A percentile compares a stretch with the other conserved stretches of the same genome.
phyloP scores from a whole-genome alignment of 2,113 vertebrate species.

The Octodon degus region DNA sequence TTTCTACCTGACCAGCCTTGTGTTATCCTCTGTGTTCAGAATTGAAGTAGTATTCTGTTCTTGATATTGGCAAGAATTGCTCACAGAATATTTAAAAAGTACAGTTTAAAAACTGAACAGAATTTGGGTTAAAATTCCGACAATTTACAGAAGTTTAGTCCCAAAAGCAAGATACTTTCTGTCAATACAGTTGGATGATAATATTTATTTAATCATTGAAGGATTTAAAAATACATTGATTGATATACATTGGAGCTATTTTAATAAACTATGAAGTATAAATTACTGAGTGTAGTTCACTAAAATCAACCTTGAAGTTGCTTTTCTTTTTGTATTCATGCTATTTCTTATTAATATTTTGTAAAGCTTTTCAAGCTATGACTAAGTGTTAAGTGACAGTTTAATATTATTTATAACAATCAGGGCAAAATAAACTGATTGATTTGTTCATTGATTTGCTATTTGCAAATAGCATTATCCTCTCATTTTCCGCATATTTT shows the following conservation, averaged over 20 bases:
- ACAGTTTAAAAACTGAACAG: background rate
- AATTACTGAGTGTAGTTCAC: background rate
- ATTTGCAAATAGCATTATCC: background rate
- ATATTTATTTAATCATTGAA: background rate
- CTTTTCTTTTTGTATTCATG: conserved; percentile 33
- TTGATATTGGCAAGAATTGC: background rate
- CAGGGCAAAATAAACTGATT: background rate
- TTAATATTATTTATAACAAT: background rate
- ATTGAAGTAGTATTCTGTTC: background rate
- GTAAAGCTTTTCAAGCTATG: background rate
- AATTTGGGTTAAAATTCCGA: background rate
- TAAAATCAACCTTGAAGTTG: background rate
- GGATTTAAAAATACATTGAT: background rate
- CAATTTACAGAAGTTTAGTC: background rate
- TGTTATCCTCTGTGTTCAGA: background rate
- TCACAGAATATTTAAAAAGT: background rate
- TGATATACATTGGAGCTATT: background rate
- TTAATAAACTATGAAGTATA: background rate
- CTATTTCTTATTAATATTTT: background rate
- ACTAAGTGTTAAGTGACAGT: background rate
- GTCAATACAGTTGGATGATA: background rate
- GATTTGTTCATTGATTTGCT: background rate
- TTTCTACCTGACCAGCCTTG: background rate
- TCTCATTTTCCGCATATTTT: background rate
- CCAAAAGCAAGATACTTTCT: background rate